Evolutionary conservation across 2,888 invertebrate genomes (phyloP).

Genomic region (Megalurothrips usitatus): DNA sequence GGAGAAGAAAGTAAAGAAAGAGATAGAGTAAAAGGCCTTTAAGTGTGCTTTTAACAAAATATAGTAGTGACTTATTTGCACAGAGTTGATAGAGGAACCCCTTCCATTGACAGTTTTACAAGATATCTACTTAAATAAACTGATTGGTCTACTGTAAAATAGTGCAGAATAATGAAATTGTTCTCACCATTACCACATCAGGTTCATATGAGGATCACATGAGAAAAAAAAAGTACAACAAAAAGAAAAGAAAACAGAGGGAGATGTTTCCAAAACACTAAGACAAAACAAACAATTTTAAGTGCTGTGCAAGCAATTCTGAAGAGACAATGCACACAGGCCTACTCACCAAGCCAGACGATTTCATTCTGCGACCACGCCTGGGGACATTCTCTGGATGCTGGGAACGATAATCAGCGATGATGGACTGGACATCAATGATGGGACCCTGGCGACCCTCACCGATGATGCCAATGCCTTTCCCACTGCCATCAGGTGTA

Average conservation of each 20-base stretch:
- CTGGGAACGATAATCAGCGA: constrained; percentile 68
- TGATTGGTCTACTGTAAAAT: background rate
- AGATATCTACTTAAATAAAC: background rate
- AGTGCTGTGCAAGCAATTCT: constrained; percentile 22
- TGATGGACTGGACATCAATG: constrained; percentile 77
- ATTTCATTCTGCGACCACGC: constrained; percentile 40
- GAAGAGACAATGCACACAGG: constrained; percentile 5
- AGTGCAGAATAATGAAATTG: background rate
- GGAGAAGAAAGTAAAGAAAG: background rate
- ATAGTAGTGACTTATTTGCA: background rate
- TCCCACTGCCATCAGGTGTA: constrained; percentile 48
- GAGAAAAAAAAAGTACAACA: constrained; percentile 1
- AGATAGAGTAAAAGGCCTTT: background rate
- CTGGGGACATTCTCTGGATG: constrained; percentile 58
- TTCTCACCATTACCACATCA: constrained; percentile 16
- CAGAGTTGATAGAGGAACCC: background rate
- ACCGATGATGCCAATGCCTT: constrained; percentile 50
- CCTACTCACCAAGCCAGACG: constrained; percentile 30
- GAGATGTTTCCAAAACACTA: constrained; percentile 7
- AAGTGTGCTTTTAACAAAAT: background rate
- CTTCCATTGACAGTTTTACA: background rate
- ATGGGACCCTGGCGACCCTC: constrained; percentile 70
- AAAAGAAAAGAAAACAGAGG: constrained; percentile 4
- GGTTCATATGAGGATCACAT: constrained; percentile 4
- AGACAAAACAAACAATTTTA: constrained; percentile 21